These are phyloP conservation scores for Epizoanthus illoricatus DNA, from an alignment of 92 coral and sea anemone genomes.

Conservation along the genomic window DNA sequence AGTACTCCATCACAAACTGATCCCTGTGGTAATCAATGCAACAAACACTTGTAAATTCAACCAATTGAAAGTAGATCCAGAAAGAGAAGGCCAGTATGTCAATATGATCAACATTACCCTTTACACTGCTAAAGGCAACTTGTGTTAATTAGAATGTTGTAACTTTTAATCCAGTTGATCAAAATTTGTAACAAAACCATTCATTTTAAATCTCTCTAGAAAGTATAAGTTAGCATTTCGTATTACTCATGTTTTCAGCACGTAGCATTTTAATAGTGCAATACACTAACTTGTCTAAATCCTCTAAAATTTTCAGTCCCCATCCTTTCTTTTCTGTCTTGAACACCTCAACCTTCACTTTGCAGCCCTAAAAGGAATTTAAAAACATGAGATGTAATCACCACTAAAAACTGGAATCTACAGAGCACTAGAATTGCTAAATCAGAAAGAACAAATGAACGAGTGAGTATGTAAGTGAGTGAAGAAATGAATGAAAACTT, in stretches of 20 bases:
- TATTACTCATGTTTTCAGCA: background rate
- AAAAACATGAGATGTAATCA: background rate
- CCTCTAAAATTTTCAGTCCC: constrained; percentile 87
- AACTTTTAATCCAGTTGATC: no score
- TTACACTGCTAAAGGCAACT: background rate
- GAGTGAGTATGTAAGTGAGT: no score
- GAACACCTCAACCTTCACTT: constrained; percentile 86
- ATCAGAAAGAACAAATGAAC: background rate
- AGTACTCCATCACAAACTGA: constrained; percentile 96
- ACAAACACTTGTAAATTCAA: background rate
- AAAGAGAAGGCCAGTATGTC: no score
- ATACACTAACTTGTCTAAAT: constrained; percentile 71
- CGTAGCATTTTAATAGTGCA: background rate
- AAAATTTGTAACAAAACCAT: no score
- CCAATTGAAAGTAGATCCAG: no score
- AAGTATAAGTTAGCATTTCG: no score
- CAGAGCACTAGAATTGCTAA: background rate
- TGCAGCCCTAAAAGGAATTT: constrained; percentile 72
- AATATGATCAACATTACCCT: no score
- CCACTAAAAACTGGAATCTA: background rate
- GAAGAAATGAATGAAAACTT: no score
- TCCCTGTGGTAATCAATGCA: constrained; percentile 45
- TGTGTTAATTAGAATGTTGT: background rate
- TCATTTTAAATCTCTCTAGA: no score
- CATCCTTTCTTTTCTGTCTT: constrained; percentile 96